phyloP scores from a whole-genome alignment of 1,140 invertebrate genomes.

The Oncopodura yosiiana region DNA sequence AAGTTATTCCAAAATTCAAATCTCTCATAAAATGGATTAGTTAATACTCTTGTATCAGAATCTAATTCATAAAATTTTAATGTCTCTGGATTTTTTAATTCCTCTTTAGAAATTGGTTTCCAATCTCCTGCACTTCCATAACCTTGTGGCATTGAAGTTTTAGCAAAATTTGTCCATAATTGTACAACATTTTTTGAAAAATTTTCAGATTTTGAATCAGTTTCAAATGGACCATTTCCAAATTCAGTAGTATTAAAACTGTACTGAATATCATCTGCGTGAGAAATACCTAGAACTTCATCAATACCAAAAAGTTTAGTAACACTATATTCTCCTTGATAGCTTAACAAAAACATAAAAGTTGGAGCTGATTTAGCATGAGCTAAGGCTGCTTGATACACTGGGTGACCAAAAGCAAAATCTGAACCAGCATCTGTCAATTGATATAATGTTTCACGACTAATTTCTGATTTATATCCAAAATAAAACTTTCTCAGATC shows the following conservation, averaged over 20 bases:
- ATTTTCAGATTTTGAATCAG: conserved; percentile 1
- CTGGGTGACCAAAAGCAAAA: conserved; percentile 8
- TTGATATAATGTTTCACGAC: not conserved
- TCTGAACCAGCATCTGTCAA: conserved; percentile 14
- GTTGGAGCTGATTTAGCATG: conserved; percentile 11
- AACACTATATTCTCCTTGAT: conserved; percentile 12
- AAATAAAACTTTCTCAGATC: conserved; percentile 17
- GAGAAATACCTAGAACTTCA: conserved; percentile 7
- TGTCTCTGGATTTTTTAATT: no score
- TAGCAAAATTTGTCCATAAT: conserved; percentile 21
- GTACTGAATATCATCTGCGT: conserved; percentile 27
- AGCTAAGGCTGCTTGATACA: not conserved
- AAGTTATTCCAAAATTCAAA: no score
- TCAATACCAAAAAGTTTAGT: conserved; percentile 8
- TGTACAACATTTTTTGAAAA: conserved; percentile 16
- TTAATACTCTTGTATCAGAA: no score
- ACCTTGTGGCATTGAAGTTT: no score
- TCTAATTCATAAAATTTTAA: no score
- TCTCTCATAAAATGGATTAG: no score
- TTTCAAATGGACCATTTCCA: not conserved
- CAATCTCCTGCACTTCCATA: no score
- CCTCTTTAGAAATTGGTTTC: no score
- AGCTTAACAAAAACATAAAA: conserved; percentile 6
- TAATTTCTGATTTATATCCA: conserved; percentile 1
- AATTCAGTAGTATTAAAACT: conserved; percentile 12